Conservation (phyloP, 2,113 vertebrate genomes). For the Myxocyprinus asiaticus region DNA sequence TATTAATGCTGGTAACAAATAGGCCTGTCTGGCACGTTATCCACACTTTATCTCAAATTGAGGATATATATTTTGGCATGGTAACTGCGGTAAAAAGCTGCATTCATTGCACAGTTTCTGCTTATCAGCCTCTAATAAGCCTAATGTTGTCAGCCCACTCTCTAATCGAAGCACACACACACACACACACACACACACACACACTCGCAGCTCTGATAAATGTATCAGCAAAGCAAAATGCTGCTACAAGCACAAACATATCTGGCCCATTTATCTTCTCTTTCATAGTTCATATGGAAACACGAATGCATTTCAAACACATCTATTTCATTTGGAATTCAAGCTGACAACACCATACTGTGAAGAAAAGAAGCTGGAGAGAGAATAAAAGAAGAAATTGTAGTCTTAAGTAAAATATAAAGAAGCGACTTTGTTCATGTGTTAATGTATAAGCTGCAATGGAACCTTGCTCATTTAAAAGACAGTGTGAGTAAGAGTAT, state of each 20-base stretch:
- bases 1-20: not conserved
- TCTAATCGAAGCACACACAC: slow-evolving; percentile 9
- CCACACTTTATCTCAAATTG: slow-evolving; percentile 3
- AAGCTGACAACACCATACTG: slow-evolving; percentile 3
- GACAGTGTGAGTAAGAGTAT: not conserved
- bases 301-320: not conserved
- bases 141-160: slow-evolving; percentile 17
- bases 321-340: slow-evolving; percentile 9
- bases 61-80: slow-evolving; percentile 12
- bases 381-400: not conserved
- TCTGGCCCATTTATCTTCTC: slow-evolving; percentile 52
- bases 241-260: slow-evolving; percentile 47
- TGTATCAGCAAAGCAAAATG: slow-evolving; percentile 38
- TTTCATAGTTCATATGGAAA: slow-evolving; percentile 31
- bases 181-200: not conserved
- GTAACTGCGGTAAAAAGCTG: slow-evolving; percentile 15
- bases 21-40: slow-evolving; percentile 21
- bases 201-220: slow-evolving; percentile 43
- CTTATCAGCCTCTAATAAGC: slow-evolving; percentile 28
- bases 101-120: not conserved
- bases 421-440: not conserved
- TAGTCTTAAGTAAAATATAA: not conserved
- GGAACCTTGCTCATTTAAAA: not conserved
- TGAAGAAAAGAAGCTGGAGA: not conserved
- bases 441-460: not conserved